Evolutionary conservation across 2,888 invertebrate genomes (phyloP).

Genomic region (Cacoxenus indagator): DNA sequence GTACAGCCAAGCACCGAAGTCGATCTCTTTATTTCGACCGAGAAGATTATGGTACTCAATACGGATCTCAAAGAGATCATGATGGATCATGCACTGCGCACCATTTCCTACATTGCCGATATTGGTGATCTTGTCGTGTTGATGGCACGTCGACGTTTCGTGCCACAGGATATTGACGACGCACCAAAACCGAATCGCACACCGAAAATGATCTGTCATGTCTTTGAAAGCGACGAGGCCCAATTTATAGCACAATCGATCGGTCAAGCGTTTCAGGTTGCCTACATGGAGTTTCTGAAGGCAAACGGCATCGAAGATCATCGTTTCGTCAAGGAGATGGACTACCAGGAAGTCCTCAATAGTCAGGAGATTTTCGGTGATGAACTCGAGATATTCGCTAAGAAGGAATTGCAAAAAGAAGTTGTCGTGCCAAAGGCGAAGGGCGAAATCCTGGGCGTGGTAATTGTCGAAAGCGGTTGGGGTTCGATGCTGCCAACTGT

Average conservation of each 20-base stretch:
- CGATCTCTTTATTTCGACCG: slow-evolving; percentile 98
- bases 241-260: slow-evolving; percentile 99
- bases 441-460: slow-evolving; percentile 97
- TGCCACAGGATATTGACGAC: slow-evolving; percentile 80
- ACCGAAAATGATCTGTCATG: slow-evolving; percentile 99
- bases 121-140: slow-evolving; percentile 98
- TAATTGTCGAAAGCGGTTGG: slow-evolving; percentile 99
- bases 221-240: slow-evolving; percentile 99
- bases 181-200: slow-evolving; percentile 79
- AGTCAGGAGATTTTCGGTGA: slow-evolving; percentile 99
- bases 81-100: slow-evolving; percentile 99
- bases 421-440: slow-evolving; percentile 99
- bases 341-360: slow-evolving; percentile 99
- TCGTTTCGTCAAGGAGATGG: slow-evolving; percentile 99
- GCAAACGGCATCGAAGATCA: slow-evolving; percentile 99
- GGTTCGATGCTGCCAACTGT: slow-evolving; percentile 99
- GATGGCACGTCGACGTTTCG: slow-evolving; percentile 95
- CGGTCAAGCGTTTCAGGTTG: slow-evolving; percentile 99
- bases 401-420: slow-evolving; percentile 97
- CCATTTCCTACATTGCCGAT: slow-evolving; percentile 99
- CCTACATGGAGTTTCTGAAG: slow-evolving; percentile 99
- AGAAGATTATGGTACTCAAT: slow-evolving; percentile 99
- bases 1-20: slow-evolving; percentile 99
- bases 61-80: slow-evolving; percentile 99
- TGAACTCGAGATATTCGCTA: slow-evolving; percentile 98